Conservation (phyloP, 2,888 invertebrate species). For the Cristatella mucedo region DNA sequence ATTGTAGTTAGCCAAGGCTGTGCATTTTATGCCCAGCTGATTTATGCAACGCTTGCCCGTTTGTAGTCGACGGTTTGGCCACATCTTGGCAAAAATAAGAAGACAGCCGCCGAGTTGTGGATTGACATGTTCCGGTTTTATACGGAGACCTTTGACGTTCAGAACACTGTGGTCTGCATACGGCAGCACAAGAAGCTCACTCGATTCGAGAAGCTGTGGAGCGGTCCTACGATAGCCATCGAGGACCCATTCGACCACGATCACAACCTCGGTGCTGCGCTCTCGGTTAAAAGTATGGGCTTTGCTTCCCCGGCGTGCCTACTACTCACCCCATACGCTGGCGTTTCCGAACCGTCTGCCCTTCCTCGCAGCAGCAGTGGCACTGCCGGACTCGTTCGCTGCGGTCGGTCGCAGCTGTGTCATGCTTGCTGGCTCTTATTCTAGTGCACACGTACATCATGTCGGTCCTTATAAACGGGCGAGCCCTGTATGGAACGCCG, state of each 20-base stretch:
- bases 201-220: constrained; percentile 46
- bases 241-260: constrained; percentile 48
- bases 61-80: constrained; percentile 37
- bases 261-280: constrained; percentile 46
- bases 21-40: too few relatives aligned
- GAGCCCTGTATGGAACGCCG: constrained; percentile 35
- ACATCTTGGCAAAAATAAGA: constrained; percentile 37
- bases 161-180: constrained; percentile 42
- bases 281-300: constrained; percentile 45
- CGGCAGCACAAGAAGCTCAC: constrained; percentile 39
- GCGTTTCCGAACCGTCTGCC: too few relatives aligned
- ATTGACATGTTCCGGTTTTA: constrained; percentile 45
- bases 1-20: too few relatives aligned
- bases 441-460: constrained; percentile 42
- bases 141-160: constrained; percentile 42
- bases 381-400: background rate
- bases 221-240: constrained; percentile 43
- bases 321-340: too few relatives aligned
- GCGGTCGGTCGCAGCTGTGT: background rate
- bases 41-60: too few relatives aligned
- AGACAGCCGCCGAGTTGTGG: constrained; percentile 42
- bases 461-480: constrained; percentile 35
- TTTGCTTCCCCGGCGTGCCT: too few relatives aligned
- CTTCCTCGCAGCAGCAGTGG: too few relatives aligned
- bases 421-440: constrained; percentile 14